Conservation (phyloP, 2,888 invertebrate species). For the Digitonthophagus gazella region DNA sequence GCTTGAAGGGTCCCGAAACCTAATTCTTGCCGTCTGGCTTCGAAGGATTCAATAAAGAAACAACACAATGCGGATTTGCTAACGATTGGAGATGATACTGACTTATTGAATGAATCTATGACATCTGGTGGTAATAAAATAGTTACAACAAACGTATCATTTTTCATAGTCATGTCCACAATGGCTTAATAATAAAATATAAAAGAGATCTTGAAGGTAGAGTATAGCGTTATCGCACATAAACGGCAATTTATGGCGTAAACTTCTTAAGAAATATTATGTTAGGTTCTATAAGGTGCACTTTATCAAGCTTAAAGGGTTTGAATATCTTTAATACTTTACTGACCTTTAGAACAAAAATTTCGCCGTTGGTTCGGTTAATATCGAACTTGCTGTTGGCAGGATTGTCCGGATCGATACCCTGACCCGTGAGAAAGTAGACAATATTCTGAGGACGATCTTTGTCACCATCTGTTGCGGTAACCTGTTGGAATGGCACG, state of each 20-base stretch:
- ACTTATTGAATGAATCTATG: no score
- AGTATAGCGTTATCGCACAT: not conserved
- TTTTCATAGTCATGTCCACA: not conserved
- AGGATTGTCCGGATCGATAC: slow-evolving; percentile 92
- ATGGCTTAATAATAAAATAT: not conserved
- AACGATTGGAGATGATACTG: not conserved
- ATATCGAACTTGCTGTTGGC: slow-evolving; percentile 96
- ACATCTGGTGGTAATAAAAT: no score
- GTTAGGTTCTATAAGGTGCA: not conserved
- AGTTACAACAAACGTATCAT: no score
- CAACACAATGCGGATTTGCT: not conserved
- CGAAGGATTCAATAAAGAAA: not conserved
- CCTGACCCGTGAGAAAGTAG: slow-evolving; percentile 93
- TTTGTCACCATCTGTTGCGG: slow-evolving; percentile 93
- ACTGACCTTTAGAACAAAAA: slow-evolving; percentile 86
- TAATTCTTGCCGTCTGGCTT: not conserved
- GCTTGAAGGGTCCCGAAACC: not conserved
- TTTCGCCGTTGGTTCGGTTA: slow-evolving; percentile 92
- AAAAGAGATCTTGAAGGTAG: not conserved
- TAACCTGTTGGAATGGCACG: slow-evolving; percentile 65
- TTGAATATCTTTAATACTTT: not conserved
- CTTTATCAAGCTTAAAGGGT: not conserved
- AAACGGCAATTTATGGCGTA: not conserved
- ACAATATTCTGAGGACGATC: slow-evolving; percentile 94
- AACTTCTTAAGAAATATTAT: not conserved